Conservation (phyloP, 2,113 vertebrate genomes). For the Mohoua ochrocephala region DNA sequence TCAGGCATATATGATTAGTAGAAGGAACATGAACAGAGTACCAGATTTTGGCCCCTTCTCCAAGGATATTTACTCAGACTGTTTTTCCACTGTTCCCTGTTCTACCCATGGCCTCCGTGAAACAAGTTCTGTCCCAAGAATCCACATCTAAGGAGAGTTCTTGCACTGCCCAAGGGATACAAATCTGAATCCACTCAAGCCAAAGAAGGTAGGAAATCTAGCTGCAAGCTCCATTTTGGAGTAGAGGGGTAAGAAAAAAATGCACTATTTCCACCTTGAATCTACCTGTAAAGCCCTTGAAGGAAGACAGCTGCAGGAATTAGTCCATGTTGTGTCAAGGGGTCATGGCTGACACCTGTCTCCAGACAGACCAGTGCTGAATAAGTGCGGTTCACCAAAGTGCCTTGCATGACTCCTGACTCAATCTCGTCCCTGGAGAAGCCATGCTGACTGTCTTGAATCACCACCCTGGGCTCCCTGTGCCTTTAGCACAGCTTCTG, state of each 20-base stretch:
- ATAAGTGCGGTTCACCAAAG: neutral
- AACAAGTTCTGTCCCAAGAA: neutral
- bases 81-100: neutral
- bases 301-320: neutral
- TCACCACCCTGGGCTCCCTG: neutral
- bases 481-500: neutral
- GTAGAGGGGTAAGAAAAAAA: neutral
- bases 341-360: neutral
- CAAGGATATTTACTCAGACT: neutral
- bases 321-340: neutral
- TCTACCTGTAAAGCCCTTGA: neutral
- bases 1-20: neutral
- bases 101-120: neutral
- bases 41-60: neutral
- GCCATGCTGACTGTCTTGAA: neutral
- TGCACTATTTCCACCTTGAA: neutral
- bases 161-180: neutral
- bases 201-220: neutral
- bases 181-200: neutral
- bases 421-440: neutral
- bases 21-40: neutral
- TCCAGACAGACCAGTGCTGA: neutral
- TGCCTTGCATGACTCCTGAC: accelerated
- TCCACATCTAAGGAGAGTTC: neutral
- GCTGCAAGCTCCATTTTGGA: neutral